Evolutionary conservation across 92 coral and sea anemone species (phyloP).

Genomic region (Ricordea florida): DNA sequence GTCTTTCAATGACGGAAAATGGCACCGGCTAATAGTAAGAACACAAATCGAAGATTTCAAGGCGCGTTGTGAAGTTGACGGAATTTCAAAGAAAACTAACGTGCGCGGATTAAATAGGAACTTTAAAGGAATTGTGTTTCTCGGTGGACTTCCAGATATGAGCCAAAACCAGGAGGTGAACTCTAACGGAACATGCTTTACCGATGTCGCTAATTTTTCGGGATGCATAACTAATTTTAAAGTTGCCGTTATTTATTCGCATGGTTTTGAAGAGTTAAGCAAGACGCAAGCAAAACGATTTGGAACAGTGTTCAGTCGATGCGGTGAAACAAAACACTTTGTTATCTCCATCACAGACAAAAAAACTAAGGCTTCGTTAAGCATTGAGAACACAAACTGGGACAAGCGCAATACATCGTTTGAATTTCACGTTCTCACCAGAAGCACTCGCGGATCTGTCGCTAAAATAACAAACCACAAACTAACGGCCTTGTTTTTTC

Average conservation of each 20-base stretch:
- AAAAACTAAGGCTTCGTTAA: background rate
- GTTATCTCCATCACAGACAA: background rate
- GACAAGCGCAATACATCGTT: constrained; percentile 1
- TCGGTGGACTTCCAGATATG: constrained; percentile 9
- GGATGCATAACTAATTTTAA: constrained; percentile 24
- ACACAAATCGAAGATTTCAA: too few relatives aligned
- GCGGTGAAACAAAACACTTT: background rate
- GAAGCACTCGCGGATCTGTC: background rate
- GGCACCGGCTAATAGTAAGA: constrained; percentile 4
- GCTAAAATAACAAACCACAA: background rate
- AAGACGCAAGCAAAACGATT: background rate
- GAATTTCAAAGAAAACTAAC: background rate
- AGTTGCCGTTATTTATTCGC: background rate
- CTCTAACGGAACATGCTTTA: background rate
- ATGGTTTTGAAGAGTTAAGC: background rate
- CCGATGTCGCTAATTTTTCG: constrained; percentile 3
- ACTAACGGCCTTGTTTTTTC: constrained; percentile 5
- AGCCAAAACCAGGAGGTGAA: background rate
- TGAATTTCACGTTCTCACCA: constrained; percentile 11
- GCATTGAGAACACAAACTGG: background rate
- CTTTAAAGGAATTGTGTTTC: background rate
- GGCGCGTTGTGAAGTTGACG: constrained; percentile 28
- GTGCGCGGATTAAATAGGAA: background rate
- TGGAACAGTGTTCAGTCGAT: background rate
- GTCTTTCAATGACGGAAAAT: constrained; percentile 8